Base-by-base conservation (phyloP, 1,140 invertebrate species). In the Drosophila nasuta region DNA sequence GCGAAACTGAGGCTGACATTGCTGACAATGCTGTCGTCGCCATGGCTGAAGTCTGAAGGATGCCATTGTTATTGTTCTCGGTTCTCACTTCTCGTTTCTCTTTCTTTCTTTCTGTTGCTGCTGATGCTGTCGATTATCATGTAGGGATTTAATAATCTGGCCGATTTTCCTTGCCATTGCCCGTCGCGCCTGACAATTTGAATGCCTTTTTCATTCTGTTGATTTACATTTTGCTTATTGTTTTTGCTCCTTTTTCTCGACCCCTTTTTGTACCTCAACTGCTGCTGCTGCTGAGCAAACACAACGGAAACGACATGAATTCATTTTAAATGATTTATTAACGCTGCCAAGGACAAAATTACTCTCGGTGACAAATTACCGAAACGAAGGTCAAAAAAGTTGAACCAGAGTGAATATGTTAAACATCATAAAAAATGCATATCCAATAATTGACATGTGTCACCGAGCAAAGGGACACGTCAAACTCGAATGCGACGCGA, bases 111-210 rank as follows among this genome's bases (percentile, higher is more conserved):
- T 33, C 28, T 28, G 46, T 4, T 52, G 28, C 35, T 52, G 45
- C 10, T 57, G 33, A 17, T 35, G 52, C 52, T 57, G 81, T 68
- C 82, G 81, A 80, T 74, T 82, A 70, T 69, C 77, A 77, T 88
- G 77, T 78, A 70, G 67, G 74, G 83, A 88, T 89, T 88, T 89
- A 78, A 88, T 89, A 87, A 88, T 88, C 83, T 70, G 69, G 52
- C 46, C 54, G 49, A 57, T 71, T 76, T 67, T 72, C 49, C 57
- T 72, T 64, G 11, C 17, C 52, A 38, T 25, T 3, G n/a, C 30
- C 10, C 54, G 65, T 58, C 49, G 41, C 45, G 60, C 7, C 60
- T 66, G 73, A 67, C 80, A 88, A 78, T 81, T 83, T 71, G 64
- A 77, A 82, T 63, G 67, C 59, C 66, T 38, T 68, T 69, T 80